Evolutionary conservation across 2,888 invertebrate species (phyloP), one percentile per base, ranked within the genome.

Genomic region (Stenotaenia linearis): DNA sequence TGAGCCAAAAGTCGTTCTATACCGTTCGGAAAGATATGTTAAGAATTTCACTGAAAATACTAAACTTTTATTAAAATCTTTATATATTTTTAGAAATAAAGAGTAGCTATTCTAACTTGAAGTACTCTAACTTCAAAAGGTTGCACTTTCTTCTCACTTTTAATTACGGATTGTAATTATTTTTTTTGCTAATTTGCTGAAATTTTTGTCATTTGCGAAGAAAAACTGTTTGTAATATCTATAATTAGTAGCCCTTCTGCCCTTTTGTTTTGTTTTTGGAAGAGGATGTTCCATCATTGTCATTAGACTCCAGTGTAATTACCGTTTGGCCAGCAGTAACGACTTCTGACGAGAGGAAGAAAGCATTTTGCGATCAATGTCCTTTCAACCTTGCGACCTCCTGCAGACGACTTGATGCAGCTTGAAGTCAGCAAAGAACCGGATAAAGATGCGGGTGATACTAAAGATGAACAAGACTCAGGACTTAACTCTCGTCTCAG

Each of bases 311-410:
- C 61, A 61, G 25, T 61, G 61, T 61, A 61, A 61, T 61, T 61
- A 61, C 61, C 61, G 61, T 61, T 61, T 61, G 61, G 61, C 61
- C 61, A 28, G 61, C 61, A 61, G 61, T 61, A 61, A 61, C 61
- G 61, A 25, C 61, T 28, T 61, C 61, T 61, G 61, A 61, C 61
- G 61, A 61, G 61, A 61, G 61, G 61, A 61, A 28, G 28, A 61
- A 61, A 61, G 61, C 61, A 61, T 61, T 61, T 61, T 61, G 61
- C 61, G 61, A 61, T 61, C 61, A 61, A 61, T 61, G 61, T 61
- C 61, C 61, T 61, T 61, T 61, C 61, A 61, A 61, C 61, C 61
- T 61, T 12, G 28, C 61, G 61, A 61, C 61, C 61, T 61, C 61
- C 61, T 61, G 61, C 61, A 61, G 61, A 61, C 61, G 61, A 61